phyloP scores from a whole-genome alignment of 2,797 vertebrate genomes.

The Mormyrops boulengeri region DNA sequence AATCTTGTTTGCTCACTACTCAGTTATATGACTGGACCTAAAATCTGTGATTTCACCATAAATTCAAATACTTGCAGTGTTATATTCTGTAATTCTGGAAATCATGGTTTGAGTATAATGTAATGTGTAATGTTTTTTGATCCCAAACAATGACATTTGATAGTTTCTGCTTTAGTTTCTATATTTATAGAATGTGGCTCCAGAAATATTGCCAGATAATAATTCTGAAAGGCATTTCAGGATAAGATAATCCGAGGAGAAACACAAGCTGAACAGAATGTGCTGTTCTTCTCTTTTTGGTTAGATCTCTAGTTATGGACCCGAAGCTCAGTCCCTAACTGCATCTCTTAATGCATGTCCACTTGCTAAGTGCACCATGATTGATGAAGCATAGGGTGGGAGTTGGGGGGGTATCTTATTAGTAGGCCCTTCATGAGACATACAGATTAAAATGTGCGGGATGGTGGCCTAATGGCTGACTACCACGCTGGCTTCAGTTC shows the following conservation, averaged over 20 bases:
- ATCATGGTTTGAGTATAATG: neutral
- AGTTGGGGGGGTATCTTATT: neutral
- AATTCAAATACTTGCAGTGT: neutral
- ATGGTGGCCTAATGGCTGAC: neutral
- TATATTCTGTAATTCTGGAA: neutral
- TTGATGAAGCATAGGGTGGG: neutral
- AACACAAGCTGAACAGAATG: neutral
- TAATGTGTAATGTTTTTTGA: neutral
- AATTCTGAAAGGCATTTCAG: neutral
- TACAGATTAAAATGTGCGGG: neutral
- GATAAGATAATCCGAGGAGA: neutral
- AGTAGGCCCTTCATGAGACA: neutral
- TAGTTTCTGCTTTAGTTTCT: slow-evolving; percentile 4
- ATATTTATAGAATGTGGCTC: neutral
- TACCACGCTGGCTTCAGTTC: neutral
- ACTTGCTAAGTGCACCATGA: neutral
- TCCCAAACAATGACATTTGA: neutral
- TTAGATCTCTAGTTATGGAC: neutral
- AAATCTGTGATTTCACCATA: neutral
- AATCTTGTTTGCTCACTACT: neutral
- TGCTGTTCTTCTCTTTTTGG: neutral
- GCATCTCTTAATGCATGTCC: neutral
- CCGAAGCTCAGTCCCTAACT: neutral
- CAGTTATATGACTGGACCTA: neutral
- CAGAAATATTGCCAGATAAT: neutral